These are phyloP conservation scores for Callimorpha dominula DNA, from an alignment of 2,888 invertebrate species.

Conservation along the genomic window DNA sequence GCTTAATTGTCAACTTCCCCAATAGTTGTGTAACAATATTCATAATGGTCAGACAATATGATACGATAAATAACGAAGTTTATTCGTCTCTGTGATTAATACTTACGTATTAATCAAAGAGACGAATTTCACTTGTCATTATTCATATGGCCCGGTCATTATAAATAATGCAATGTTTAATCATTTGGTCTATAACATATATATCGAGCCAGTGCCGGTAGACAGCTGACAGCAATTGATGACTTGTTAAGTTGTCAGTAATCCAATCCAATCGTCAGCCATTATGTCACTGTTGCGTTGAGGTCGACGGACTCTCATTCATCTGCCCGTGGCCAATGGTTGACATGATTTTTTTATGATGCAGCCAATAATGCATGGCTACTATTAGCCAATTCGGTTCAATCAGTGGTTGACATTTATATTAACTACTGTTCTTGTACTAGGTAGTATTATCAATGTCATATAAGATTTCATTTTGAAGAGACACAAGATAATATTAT, in stretches of 20 bases:
- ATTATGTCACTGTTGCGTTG: conserved; percentile 66
- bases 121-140: too few species aligned
- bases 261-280: conserved; percentile 68
- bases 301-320: conserved; percentile 68
- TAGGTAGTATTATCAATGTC: conserved; percentile 13
- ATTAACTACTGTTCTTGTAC: conserved; percentile 31
- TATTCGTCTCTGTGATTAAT: too few species aligned
- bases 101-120: too few species aligned
- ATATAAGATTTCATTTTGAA: background rate
- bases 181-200: too few species aligned
- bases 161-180: too few species aligned
- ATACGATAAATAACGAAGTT: too few species aligned
- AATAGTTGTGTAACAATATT: too few species aligned
- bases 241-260: conserved; percentile 69
- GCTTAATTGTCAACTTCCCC: too few species aligned
- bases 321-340: conserved; percentile 51
- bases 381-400: conserved; percentile 62
- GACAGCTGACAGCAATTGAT: conserved; percentile 61
- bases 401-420: conserved; percentile 50
- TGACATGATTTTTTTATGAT: conserved; percentile 55
- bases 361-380: conserved; percentile 52
- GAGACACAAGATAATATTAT: too few species aligned
- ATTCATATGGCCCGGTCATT: too few species aligned
- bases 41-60: too few species aligned
- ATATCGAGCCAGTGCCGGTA: conserved; percentile 37